Conservation (phyloP, 2,113 vertebrate species). For the Chitala chitala region DNA sequence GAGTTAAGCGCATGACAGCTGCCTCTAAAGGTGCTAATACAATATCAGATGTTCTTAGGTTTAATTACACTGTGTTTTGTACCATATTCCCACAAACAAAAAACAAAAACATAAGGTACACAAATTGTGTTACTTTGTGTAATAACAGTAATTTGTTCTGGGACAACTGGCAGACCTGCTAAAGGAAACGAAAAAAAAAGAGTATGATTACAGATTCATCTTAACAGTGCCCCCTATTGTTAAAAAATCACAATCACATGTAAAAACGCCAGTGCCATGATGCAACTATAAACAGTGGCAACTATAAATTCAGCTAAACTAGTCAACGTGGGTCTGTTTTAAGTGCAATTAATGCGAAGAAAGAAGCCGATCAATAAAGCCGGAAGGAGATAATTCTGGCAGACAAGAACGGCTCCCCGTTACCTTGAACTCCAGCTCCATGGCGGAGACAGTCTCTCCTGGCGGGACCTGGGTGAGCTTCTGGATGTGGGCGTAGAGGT, state of each 20-base stretch:
- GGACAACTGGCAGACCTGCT: not conserved
- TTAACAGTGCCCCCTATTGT: not conserved
- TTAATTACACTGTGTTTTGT: not conserved
- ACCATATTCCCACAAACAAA: not conserved
- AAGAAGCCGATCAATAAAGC: too few relatives aligned
- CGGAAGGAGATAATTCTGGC: not conserved
- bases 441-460: conserved; percentile 77
- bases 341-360: not conserved
- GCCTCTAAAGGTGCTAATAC: not conserved
- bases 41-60: not conserved
- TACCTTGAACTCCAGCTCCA: conserved; percentile 98
- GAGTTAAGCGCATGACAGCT: not conserved
- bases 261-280: not conserved
- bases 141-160: not conserved
- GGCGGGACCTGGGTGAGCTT: conserved; percentile 78
- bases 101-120: not conserved
- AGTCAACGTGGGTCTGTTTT: not conserved
- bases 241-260: not conserved
- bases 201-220: not conserved
- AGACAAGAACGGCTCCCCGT: conserved; percentile 13
- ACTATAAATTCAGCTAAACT: not conserved
- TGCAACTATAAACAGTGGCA: not conserved
- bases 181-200: too few relatives aligned
- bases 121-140: not conserved
- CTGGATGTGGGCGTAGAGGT: conserved; percentile 89